Evolutionary conservation across 2,888 invertebrate genomes (phyloP), one percentile per base, ranked within the genome.

Genomic region (Thereva nobilitata): DNA sequence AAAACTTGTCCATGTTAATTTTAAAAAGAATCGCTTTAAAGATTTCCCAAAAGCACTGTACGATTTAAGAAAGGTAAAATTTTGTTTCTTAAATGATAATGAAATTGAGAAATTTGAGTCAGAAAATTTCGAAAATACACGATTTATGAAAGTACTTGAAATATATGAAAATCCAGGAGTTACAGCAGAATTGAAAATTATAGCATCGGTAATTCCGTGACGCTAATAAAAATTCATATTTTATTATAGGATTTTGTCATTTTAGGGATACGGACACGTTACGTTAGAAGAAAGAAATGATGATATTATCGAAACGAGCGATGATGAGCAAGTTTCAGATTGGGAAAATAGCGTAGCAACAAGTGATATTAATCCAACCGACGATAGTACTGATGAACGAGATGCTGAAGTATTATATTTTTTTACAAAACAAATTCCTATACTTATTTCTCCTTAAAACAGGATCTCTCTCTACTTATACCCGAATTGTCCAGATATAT

Each of bases 291-390:
- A 52, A 10, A 7, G 8, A 34, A 55, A 63, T 37, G 34, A 52
- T 34, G 40, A 55, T 12, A 9, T 10, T 44, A 8, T 34, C 8
- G n/a, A 44, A 44, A 34, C 4, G 37, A 4, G 7, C 34, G 49
- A 57, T 4, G 71, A 71, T 12, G 74, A 73, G 1, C 71, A 73
- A 6, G 76, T 84, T 41, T 79, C 79, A 37, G 86, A 86, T 73
- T 87, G 87, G 87, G 86, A 85, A 75, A 85, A 86, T 73, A 86
- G 86, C 68, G 82, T 86, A 8, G 83, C 84, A 71, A 86, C 86
- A 12, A 86, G 86, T 0, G 86, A 87, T 70, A 75, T 87, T 10
- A 85, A 87, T 68, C 83, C 85, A 0, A 85, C 86, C 64, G 86
- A 86, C 72, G 85, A 85, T 72, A 86, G 85, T 71, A 81, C 83